phyloP scores from a whole-genome alignment of 2,888 invertebrate species.

The Mythimna albipuncta region DNA sequence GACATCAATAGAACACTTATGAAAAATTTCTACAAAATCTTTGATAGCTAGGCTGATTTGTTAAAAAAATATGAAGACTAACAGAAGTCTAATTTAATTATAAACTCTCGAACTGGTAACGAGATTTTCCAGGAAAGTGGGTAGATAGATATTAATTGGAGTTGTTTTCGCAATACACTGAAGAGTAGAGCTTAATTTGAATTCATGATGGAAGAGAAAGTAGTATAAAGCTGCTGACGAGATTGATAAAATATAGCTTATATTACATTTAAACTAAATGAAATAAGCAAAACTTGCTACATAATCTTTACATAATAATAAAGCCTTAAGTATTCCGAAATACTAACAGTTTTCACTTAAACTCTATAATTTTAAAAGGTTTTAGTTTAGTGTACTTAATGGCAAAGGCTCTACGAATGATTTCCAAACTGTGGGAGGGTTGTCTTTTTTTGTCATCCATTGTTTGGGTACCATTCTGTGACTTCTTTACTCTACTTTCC shows the following conservation, averaged over 20 bases:
- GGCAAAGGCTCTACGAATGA: too few relatives aligned
- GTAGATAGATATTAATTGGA: not conserved
- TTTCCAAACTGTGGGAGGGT: too few relatives aligned
- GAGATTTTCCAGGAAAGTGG: not conserved
- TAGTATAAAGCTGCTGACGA: not conserved
- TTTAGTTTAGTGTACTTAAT: too few relatives aligned
- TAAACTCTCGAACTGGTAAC: not conserved
- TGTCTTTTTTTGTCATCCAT: too few relatives aligned
- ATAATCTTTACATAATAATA: not conserved
- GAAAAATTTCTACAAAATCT: not conserved
- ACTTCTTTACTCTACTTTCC: too few relatives aligned
- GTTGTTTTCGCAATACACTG: conserved; percentile 6
- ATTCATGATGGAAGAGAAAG: not conserved
- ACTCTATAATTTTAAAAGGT: too few relatives aligned
- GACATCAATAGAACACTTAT: not conserved
- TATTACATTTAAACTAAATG: not conserved
- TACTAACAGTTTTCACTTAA: too few relatives aligned
- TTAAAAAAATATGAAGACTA: not conserved
- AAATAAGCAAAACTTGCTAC: not conserved
- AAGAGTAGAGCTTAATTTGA: conserved; percentile 1
- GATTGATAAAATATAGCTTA: not conserved
- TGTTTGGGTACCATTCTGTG: too few relatives aligned
- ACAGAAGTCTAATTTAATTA: not conserved
- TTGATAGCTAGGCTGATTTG: not conserved
- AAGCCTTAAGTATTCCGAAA: not conserved